Base-by-base conservation (phyloP, 2,797 vertebrate genomes). In the Natrix natrix region DNA sequence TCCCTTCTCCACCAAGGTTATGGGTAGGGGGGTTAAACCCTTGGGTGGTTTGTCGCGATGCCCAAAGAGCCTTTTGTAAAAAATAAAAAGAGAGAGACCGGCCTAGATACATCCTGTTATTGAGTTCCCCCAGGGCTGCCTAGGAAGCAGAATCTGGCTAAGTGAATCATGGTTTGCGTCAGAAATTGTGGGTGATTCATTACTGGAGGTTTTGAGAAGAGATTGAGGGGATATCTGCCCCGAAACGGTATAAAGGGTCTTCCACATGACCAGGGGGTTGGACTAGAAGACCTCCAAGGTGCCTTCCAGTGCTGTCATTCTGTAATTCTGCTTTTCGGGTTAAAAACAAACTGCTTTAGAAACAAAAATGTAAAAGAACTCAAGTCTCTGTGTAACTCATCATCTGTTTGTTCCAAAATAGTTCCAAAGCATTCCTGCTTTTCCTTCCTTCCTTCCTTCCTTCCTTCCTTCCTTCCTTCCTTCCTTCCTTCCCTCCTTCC, bases 1-100 rank as follows among this genome's bases (percentile, higher is more conserved):
- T 0, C 17, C 17, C 17, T 3, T 3, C 57, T 17, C 0, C 1
- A 37, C 32, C 32, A 37, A 6, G 5, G 2, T 69, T 17, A 14
- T 69, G 66, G 66, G n/a, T 16, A 3, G 66, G 32, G 66, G 12
- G 14, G n/a, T 5, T 32, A 69, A 32, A 7, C 66, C 5, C 13
- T 32, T 69, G n/a, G 14, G 66, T 14, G 63, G n/a, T 32, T n/a
- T 69, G 14, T 69, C n/a, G 13, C 0, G 28, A 66, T 32, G 5
- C 13, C 63, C 63, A 66, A 14, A 66, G 63, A n/a, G 28, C 12
- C 63, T n/a, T 12, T 66, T 66, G 63, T n/a, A 11, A 26, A 24
- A 61, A 61, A 61, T 8, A 61, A 12, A 20, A 28, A 54, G 54
- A 63, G 7, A 63, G 26, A 12, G 61, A 10, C 61, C 26, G 13